phyloP scores from a whole-genome alignment of 2,797 vertebrate genomes.

The Corythornis leucogaster region DNA sequence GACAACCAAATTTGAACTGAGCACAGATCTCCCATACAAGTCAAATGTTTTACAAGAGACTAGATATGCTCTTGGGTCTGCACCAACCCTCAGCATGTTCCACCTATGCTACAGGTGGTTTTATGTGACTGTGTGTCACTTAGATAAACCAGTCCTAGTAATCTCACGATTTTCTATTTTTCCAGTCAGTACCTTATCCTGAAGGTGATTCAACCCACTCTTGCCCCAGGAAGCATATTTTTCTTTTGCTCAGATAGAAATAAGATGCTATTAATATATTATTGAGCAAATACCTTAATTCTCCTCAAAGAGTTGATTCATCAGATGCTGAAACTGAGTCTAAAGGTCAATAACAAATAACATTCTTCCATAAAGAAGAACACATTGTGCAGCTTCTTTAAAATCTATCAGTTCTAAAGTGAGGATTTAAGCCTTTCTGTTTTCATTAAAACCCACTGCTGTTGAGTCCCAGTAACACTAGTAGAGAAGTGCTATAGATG shows the following conservation, averaged over 20 bases:
- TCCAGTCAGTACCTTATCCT: neutral
- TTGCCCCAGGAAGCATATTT: neutral
- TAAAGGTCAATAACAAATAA: neutral
- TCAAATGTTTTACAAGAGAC: neutral
- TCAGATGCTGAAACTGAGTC: neutral
- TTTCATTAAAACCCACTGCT: neutral
- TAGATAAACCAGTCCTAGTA: neutral
- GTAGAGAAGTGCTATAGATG: neutral
- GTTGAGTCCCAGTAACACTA: neutral
- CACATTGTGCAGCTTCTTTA: neutral
- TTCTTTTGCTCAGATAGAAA: neutral
- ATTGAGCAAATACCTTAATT: neutral
- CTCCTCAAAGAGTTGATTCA: neutral
- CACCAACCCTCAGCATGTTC: neutral
- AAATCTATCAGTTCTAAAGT: neutral
- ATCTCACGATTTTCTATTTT: neutral
- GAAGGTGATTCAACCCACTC: neutral
- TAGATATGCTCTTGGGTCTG: neutral
- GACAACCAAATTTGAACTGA: neutral
- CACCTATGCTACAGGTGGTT: accelerated
- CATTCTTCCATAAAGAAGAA: neutral
- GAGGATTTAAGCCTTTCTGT: neutral
- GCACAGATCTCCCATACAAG: neutral
- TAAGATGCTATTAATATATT: neutral
- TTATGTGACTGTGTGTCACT: neutral